Evolutionary conservation across 2,888 invertebrate species (phyloP).

Genomic region (Thereva unica): DNA sequence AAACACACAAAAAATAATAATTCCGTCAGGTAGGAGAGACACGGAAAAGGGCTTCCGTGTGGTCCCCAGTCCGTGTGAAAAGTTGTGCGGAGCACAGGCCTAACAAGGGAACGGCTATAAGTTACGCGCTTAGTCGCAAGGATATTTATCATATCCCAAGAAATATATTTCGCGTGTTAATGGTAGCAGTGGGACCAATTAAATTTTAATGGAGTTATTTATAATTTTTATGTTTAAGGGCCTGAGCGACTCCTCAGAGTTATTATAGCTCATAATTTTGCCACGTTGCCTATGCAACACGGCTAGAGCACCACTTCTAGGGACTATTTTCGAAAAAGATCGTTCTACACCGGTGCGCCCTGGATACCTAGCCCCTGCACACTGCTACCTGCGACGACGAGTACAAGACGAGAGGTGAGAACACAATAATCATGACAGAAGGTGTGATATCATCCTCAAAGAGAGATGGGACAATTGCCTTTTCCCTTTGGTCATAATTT

Average conservation of each 20-base stretch:
- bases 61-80: background rate
- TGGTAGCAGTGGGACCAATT: constrained; percentile 23
- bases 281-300: background rate
- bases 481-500: too few relatives aligned
- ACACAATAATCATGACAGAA: too few relatives aligned
- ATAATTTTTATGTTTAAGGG: constrained; percentile 22
- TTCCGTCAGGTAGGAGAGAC: background rate
- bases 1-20: background rate
- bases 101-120: constrained; percentile 4
- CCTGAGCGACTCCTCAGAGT: constrained; percentile 16
- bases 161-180: constrained; percentile 17
- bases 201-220: constrained; percentile 27
- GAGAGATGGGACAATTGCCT: too few relatives aligned
- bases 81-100: background rate
- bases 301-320: too few relatives aligned
- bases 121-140: constrained; percentile 14
- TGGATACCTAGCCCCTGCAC: too few relatives aligned
- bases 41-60: background rate
- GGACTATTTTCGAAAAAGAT: too few relatives aligned
- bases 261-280: constrained; percentile 15
- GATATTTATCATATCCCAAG: constrained; percentile 20
- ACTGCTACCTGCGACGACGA: too few relatives aligned
- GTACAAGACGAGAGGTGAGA: too few relatives aligned
- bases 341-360: too few relatives aligned
- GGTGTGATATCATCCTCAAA: too few relatives aligned